These are phyloP conservation scores for Anguilla anguilla DNA, from an alignment of 2,797 vertebrate genomes.

Conservation along the genomic window DNA sequence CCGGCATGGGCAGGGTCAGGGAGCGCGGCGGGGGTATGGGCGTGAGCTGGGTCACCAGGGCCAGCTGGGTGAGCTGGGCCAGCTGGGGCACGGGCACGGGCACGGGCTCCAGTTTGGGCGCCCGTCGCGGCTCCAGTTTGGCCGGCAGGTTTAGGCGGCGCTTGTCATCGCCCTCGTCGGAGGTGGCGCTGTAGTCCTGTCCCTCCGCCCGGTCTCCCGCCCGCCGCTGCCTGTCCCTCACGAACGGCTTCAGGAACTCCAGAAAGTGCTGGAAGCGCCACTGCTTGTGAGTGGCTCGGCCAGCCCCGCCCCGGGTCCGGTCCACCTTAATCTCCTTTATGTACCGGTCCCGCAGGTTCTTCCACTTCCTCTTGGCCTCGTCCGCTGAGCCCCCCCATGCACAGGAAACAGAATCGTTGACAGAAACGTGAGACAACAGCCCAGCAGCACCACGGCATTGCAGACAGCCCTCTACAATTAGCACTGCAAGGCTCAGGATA, in stretches of 20 bases:
- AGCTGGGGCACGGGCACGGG: constrained; percentile 51
- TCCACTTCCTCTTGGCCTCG: constrained; percentile 74
- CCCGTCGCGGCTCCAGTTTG: constrained; percentile 50
- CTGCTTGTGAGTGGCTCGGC: constrained; percentile 41
- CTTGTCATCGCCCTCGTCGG: constrained; percentile 8
- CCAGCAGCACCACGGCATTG: neutral
- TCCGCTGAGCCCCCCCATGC: constrained; percentile 56
- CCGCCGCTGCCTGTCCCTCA: neutral
- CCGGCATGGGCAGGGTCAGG: constrained; percentile 20
- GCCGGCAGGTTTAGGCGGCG: neutral
- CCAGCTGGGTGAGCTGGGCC: constrained; percentile 43
- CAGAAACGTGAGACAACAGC: neutral
- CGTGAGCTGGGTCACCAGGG: constrained; percentile 35
- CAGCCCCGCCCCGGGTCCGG: constrained; percentile 54
- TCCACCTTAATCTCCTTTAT: constrained; percentile 65
- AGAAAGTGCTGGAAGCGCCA: neutral
- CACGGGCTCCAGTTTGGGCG: constrained; percentile 45
- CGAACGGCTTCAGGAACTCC: constrained; percentile 8
- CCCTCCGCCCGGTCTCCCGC: neutral
- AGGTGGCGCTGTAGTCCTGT: constrained; percentile 3
- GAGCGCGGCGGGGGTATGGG: constrained; percentile 41
- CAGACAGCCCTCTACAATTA: neutral
- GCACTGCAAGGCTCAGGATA: neutral
- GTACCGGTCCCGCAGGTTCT: constrained; percentile 73
- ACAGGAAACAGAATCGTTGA: neutral